Conservation (phyloP, 2,797 vertebrate genomes). For the Rhinichthys osculus region DNA sequence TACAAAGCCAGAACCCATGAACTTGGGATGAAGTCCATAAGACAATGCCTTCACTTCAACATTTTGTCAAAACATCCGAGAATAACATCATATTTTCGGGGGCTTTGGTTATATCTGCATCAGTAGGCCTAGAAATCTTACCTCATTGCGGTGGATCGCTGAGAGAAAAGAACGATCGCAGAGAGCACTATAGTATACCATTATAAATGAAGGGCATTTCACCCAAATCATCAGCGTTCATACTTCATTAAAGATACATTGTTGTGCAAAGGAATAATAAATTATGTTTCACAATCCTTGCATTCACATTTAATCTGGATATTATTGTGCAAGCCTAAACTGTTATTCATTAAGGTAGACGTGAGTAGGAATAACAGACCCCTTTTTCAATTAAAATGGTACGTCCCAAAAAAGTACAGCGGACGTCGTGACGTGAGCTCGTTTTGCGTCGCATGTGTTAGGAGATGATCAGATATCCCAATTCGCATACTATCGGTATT, state of each 20-base stretch:
- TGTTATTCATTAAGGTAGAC: not conserved
- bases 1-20: not conserved
- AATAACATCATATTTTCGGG: not conserved
- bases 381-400: not conserved
- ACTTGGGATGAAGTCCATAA: not conserved
- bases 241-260: not conserved
- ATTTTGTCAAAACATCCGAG: not conserved
- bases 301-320: not conserved
- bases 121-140: not conserved
- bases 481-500: too few relatives aligned
- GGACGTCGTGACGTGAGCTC: not conserved
- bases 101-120: not conserved
- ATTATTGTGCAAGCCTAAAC: not conserved
- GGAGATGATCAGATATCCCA: too few relatives aligned
- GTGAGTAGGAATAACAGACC: not conserved
- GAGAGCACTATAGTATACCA: not conserved
- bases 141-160: not conserved
- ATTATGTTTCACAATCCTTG: fast-evolving
- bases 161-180: not conserved
- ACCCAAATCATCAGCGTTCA: not conserved
- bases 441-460: not conserved
- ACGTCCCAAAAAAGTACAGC: not conserved
- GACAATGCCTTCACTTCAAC: not conserved
- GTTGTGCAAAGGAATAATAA: not conserved
- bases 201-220: not conserved